These are phyloP conservation scores for Eumeta japonica DNA, from an alignment of 1,140 invertebrate genomes.

Conservation along the genomic window DNA sequence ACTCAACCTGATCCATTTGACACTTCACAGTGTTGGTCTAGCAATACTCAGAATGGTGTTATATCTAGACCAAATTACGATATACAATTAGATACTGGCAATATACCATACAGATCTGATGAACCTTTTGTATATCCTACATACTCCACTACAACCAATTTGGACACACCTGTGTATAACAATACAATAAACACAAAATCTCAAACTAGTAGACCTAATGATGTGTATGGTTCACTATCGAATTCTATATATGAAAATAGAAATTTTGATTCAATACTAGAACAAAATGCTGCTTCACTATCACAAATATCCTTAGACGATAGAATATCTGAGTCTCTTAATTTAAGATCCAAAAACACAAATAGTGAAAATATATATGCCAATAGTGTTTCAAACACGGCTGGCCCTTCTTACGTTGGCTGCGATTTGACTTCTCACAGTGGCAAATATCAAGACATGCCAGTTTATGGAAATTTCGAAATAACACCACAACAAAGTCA, in stretches of 20 bases:
- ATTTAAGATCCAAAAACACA: slow-evolving; percentile 44
- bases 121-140: slow-evolving; percentile 36
- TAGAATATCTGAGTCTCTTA: slow-evolving; percentile 45
- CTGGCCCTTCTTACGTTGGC: slow-evolving; percentile 16
- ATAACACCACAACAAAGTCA: slow-evolving; percentile 33
- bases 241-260: slow-evolving; percentile 18
- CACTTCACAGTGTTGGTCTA: slow-evolving; percentile 28
- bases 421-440: slow-evolving; percentile 10
- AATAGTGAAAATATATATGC: slow-evolving; percentile 34
- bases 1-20: slow-evolving; percentile 33
- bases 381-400: slow-evolving; percentile 17
- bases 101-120: slow-evolving; percentile 8
- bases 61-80: slow-evolving; percentile 29
- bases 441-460: slow-evolving; percentile 26
- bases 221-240: slow-evolving; percentile 17
- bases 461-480: slow-evolving; percentile 41
- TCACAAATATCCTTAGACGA: slow-evolving; percentile 46
- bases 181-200: too few species aligned
- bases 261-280: slow-evolving; percentile 9
- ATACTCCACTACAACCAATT: background rate
- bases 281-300: slow-evolving; percentile 19
- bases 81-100: slow-evolving; percentile 17
- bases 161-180: background rate
- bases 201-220: too few species aligned
- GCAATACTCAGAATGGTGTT: slow-evolving; percentile 9